Percentiles rank a stretch among this genome's conserved stretches.
Conservation (phyloP, 2,797 vertebrate genomes). For the Paedocypris micromegethes region DNA sequence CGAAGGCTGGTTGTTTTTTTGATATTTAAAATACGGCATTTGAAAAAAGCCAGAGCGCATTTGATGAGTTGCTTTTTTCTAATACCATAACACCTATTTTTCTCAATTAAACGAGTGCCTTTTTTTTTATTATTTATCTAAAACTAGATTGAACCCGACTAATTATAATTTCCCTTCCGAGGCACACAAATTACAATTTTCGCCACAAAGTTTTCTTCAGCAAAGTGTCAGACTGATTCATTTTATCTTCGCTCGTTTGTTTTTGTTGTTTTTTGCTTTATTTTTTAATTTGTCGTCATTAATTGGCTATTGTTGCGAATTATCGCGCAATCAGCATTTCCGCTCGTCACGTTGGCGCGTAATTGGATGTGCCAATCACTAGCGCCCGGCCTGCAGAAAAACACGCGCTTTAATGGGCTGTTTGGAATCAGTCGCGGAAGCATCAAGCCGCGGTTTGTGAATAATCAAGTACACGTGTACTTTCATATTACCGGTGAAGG, state of each 20-base stretch:
- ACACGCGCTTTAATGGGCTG: neutral
- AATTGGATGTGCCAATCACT: constrained; percentile 45
- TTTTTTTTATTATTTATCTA: too few species aligned
- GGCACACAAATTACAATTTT: too few species aligned
- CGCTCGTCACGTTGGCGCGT: constrained; percentile 28
- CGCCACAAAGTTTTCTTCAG: too few species aligned
- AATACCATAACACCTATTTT: too few species aligned
- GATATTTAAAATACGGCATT: neutral
- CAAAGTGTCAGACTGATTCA: too few species aligned
- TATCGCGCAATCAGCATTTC: constrained; percentile 33
- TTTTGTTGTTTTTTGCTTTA: constrained; percentile 3
- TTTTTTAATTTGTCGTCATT: constrained; percentile 23
- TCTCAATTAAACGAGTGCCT: too few species aligned
- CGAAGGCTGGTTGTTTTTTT: constrained; percentile 25
- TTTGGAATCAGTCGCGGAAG: constrained; percentile 16
- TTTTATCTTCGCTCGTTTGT: neutral
- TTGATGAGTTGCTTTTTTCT: too few species aligned
- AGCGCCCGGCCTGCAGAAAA: constrained; percentile 4
- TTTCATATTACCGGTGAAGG: neutral
- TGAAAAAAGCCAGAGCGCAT: too few species aligned
- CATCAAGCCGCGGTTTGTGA: neutral
- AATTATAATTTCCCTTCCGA: too few species aligned
- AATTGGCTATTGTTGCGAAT: constrained; percentile 30
- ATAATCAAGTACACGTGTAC: too few species aligned
- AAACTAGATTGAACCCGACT: too few species aligned